Evolutionary conservation across 2,797 vertebrate genomes (phyloP).

Genomic region (Bovichtus variegatus): DNA sequence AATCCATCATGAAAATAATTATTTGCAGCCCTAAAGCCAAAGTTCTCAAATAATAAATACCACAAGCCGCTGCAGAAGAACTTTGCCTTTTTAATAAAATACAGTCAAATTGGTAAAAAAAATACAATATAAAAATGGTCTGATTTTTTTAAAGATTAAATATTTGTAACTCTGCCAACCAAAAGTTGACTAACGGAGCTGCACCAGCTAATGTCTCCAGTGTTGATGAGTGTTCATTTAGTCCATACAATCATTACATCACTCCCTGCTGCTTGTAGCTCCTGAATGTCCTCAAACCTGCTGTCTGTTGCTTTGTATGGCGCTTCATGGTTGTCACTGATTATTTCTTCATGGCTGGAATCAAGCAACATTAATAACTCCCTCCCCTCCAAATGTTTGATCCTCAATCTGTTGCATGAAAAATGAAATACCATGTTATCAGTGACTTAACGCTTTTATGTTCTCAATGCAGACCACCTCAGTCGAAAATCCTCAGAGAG

Average conservation of each 20-base stretch:
- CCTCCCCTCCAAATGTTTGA: background rate
- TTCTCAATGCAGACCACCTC: conserved; percentile 88
- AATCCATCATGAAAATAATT: background rate
- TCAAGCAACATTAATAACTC: conserved; percentile 7
- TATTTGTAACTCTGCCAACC: background rate
- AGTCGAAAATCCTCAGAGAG: conserved; percentile 94
- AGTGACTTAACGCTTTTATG: conserved; percentile 2
- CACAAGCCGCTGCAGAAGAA: background rate
- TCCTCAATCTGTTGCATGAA: conserved; percentile 20
- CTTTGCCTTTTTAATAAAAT: background rate
- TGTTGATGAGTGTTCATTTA: conserved; percentile 29
- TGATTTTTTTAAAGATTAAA: background rate
- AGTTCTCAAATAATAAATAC: background rate
- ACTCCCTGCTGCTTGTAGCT: conserved; percentile 46
- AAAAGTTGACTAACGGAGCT: background rate
- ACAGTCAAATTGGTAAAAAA: background rate
- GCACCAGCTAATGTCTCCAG: conserved; percentile 39
- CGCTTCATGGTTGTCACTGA: conserved; percentile 12
- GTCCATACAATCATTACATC: conserved; percentile 6
- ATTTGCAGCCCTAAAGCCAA: background rate
- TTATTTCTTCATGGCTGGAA: conserved; percentile 42
- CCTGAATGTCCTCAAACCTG: conserved; percentile 23
- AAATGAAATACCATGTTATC: background rate
- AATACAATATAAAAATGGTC: background rate
- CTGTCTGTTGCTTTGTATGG: conserved; percentile 45